Evolutionary conservation across 2,113 vertebrate genomes (phyloP).

Genomic region (Myiozetetes cayanensis): DNA sequence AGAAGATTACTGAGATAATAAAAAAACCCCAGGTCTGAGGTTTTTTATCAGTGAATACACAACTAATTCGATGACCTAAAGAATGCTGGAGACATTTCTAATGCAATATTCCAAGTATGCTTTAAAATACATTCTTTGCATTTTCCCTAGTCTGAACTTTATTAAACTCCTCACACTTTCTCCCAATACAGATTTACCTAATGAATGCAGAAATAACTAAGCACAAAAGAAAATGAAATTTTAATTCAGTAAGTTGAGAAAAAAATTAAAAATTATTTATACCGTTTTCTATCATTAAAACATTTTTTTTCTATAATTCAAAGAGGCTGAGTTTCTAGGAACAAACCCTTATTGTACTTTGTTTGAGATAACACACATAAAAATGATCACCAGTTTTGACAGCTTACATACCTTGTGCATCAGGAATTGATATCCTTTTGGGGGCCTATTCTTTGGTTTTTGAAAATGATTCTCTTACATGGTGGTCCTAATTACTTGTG

Average conservation of each 20-base stretch:
- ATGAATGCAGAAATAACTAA: background rate
- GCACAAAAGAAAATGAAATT: background rate
- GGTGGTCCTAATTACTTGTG: background rate
- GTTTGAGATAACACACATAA: background rate
- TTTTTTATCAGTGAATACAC: background rate
- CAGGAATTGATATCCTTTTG: background rate
- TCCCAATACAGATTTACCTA: background rate
- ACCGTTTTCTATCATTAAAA: background rate
- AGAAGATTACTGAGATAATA: background rate
- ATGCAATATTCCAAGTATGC: background rate
- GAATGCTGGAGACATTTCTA: background rate
- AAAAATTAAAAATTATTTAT: background rate
- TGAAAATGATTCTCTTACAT: constrained; percentile 7
- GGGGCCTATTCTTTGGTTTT: background rate
- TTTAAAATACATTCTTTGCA: background rate
- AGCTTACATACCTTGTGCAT: background rate
- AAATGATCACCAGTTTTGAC: background rate
- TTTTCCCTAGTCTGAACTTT: background rate
- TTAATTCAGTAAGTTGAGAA: background rate
- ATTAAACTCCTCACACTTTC: background rate
- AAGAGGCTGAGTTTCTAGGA: background rate
- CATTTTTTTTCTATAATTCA: background rate
- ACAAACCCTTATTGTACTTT: background rate
- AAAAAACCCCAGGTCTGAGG: background rate
- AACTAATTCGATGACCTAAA: background rate